Conservation (phyloP, 1,140 invertebrate genomes). For the Pogonomyrmex californicus region DNA sequence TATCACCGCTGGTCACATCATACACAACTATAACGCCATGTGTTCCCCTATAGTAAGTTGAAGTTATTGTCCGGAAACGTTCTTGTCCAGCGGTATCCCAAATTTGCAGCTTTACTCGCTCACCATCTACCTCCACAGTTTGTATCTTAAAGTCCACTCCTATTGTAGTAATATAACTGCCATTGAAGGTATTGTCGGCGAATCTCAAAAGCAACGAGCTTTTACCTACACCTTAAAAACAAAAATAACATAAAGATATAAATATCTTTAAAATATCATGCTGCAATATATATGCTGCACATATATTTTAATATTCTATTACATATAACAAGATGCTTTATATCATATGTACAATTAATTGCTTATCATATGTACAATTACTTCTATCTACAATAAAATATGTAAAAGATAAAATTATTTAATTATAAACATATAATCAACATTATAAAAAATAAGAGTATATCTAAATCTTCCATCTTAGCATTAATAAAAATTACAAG, state of each 20-base stretch:
- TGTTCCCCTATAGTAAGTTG: conserved; percentile 98
- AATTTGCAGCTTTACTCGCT: conserved; percentile 99
- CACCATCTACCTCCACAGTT: conserved; percentile 97
- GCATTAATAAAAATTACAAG: neutral
- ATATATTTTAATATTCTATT: neutral
- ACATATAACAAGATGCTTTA: neutral
- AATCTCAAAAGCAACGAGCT: conserved; percentile 98
- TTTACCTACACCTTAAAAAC: conserved; percentile 97
- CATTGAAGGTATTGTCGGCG: conserved; percentile 99
- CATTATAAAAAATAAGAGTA: neutral
- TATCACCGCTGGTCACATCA: conserved; percentile 99
- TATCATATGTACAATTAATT: neutral
- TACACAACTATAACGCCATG: conserved; percentile 99
- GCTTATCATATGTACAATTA: neutral
- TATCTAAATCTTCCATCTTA: neutral
- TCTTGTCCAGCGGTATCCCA: conserved; percentile 99
- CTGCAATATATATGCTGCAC: neutral
- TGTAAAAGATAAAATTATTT: neutral
- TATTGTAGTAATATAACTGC: conserved; percentile 99
- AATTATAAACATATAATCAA: neutral
- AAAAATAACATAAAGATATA: conserved; percentile 20
- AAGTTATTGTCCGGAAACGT: conserved; percentile 98
- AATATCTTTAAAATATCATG: neutral
- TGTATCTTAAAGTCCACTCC: conserved; percentile 99
- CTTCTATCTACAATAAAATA: neutral